Evolutionary conservation across 2,888 invertebrate species (phyloP), one percentile per base, ranked within the genome.

Genomic region (Diadegma fenestrale): DNA sequence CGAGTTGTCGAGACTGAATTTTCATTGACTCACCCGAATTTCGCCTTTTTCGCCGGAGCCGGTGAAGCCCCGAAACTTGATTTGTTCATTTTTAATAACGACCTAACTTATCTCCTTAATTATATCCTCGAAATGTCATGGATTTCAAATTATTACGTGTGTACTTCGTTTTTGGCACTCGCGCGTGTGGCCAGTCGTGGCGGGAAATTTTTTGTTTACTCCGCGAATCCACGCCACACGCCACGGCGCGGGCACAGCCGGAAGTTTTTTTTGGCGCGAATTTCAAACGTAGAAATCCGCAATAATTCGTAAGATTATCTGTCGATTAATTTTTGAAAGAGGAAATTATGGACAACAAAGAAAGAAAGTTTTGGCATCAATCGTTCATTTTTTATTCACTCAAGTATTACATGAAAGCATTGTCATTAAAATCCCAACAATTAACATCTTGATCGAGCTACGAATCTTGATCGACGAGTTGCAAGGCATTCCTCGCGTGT

Each of bases 401-500:
- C 19, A 45, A 58, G 54, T 71, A 43, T 66, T 48, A 61, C 48
- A 48, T 26, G 66, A 7, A 5, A 80, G 45, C 22, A 73, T 77
- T 14, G 45, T 43, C 14, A 80, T 71, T 10, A 69, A 19, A 26
- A 48, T 68, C 26, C 61, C 48, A 51, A 85, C 68, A 71, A 83
- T 69, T 17, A 77, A 48, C 19, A 71, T 73, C 68, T 43, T 54
- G 0, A 69, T 73, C 30, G 73, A 61, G 26, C n/a, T 22, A 19
- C 68, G 58, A 72, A 61, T 81, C 61, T 63, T 85, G 17, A 58
- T 68, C 17, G 92, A 89, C 43, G 85, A 87, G 80, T 93, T 93
- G 61, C 93, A 93, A 58, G 92, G 93, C n/a, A 86, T 83, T 48
- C n/a, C 30, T 19, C 89, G 87, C 19, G 3, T 73, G 58, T 6